Evolutionary conservation across 2,113 vertebrate species (phyloP), one percentile per base, ranked within the genome.

Genomic region (Periophthalmodon schlosseri): DNA sequence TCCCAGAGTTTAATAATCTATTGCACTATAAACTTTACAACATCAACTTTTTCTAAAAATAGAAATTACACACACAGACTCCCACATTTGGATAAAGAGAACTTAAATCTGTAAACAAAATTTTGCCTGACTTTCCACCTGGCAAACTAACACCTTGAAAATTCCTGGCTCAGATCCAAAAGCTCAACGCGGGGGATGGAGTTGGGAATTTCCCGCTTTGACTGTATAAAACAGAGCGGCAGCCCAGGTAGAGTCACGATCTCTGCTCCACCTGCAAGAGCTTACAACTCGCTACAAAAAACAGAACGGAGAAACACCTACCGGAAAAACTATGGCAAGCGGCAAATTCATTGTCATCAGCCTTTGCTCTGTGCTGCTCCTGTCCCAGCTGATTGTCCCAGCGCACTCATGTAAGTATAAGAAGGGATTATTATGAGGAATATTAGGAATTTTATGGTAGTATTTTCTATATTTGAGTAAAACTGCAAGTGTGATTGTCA

Each of bases 371-470:
- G 20, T 90, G 39, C 0, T 84, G 24, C 49, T 89, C 50, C 64
- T 91, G 71, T 46, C 9, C 15, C 69, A 20, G 72, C 77, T 85
- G 0, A 76, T 77, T 15, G 9, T 12, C 52, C 64, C 58, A 71
- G 34, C 86, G 0, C 67, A 85, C 3, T 80, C 91, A 76, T 87
- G 91, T 92, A 36, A 84, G 85, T 50, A 2, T 13, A 11, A 0
- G 16, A 18, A 2, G 52, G 18, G 8, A 9, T 16, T 54, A 2
- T 54, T 54, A 28, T 3, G 3, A 1, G 3, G 28, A 28, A 28
- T 28, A 28, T 28, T 28, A 28, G 28, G 28, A 18, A 14, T 52
- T 18, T 18, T 52, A 52, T 52, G 39, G 7, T 10, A 44, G 36
- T 5, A 39, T 39, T 39, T 39, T 39, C 0, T 1, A 39, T 39